phyloP scores from a whole-genome alignment of 2,797 vertebrate species.

The Loris lydekkerianus region DNA sequence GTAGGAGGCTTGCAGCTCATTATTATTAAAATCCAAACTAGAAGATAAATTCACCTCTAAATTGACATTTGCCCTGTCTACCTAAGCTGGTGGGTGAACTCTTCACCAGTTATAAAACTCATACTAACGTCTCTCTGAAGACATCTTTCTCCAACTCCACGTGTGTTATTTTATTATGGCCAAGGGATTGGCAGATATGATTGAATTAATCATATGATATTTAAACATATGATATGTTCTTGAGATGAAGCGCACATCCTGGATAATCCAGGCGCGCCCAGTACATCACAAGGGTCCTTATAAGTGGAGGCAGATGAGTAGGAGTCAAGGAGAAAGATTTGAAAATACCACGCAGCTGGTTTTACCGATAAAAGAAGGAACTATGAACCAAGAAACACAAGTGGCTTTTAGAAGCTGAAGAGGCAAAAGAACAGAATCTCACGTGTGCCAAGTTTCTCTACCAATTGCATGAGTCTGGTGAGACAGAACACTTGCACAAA shows the following conservation, averaged over 20 bases:
- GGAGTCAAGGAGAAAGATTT: not conserved
- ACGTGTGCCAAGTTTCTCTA: not conserved
- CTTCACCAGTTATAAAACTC: not conserved
- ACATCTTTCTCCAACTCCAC: not conserved
- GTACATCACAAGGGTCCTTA: not conserved
- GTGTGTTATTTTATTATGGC: not conserved
- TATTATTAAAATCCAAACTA: constrained; percentile 7
- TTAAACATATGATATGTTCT: too few relatives aligned
- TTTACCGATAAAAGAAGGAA: not conserved
- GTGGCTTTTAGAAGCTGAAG: not conserved
- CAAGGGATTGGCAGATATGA: not conserved
- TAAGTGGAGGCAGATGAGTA: not conserved
- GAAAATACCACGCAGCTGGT: not conserved
- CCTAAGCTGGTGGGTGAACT: not conserved
- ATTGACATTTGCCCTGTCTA: not conserved
- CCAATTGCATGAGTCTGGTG: not conserved
- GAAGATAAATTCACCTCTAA: not conserved
- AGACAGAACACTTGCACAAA: not conserved
- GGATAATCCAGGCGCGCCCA: not conserved
- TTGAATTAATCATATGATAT: not conserved
- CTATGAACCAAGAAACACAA: not conserved
- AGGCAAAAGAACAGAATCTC: not conserved
- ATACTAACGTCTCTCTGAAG: not conserved
- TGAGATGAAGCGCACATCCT: not conserved
- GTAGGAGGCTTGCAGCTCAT: not conserved